phyloP scores from a whole-genome alignment of 1,140 invertebrate species.

The Drosophila nebulosa region DNA sequence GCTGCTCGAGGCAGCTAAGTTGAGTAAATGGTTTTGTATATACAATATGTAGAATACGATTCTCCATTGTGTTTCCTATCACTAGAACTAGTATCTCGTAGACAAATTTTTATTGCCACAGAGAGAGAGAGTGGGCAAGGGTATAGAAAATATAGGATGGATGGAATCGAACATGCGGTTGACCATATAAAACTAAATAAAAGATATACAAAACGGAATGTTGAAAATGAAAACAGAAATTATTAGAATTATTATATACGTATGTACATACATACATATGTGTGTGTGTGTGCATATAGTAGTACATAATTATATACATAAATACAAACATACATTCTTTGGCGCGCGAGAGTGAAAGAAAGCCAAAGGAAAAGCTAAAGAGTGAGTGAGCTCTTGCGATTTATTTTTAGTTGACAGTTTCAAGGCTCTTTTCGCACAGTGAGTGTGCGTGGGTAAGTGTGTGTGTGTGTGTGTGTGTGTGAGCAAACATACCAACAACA shows the following conservation, averaged over 20 bases:
- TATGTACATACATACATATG: neutral
- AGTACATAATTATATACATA: constrained; percentile 60
- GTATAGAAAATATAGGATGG: too few species aligned
- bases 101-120: neutral
- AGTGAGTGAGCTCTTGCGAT: constrained; percentile 51
- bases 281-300: too few species aligned
- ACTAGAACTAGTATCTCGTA: neutral
- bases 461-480: neutral
- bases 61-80: constrained; percentile 48
- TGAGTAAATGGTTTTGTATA: constrained; percentile 18
- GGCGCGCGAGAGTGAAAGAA: constrained; percentile 20
- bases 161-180: constrained; percentile 25
- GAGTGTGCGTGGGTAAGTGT: neutral
- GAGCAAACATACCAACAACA: constrained; percentile 42
- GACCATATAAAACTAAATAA: constrained; percentile 55
- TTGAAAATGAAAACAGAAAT: constrained; percentile 49
- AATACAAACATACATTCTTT: constrained; percentile 1
- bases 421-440: constrained; percentile 58
- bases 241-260: constrained; percentile 64
- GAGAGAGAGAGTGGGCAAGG: neutral
- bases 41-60: too few species aligned
- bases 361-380: constrained; percentile 9
- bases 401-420: constrained; percentile 79
- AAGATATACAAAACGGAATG: constrained; percentile 48
- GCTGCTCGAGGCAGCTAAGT: neutral